Percentiles rank a stretch among this genome's conserved stretches.
phyloP scores from a whole-genome alignment of 2,888 invertebrate species.

The Alloscopus bannaensis region DNA sequence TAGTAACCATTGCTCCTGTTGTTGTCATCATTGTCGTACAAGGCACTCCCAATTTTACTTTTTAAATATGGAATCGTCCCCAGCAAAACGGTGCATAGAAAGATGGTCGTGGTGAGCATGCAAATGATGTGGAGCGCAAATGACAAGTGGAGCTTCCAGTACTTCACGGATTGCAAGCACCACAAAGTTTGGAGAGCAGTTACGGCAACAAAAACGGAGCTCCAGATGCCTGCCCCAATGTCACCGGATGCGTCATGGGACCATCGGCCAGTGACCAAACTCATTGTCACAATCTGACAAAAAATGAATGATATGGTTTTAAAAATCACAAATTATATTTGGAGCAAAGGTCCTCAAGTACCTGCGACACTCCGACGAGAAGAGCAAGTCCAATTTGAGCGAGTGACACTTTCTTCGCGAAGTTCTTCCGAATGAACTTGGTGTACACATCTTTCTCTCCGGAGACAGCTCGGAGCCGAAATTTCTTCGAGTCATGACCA shows the following conservation, averaged over 20 bases:
- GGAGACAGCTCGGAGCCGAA: constrained; percentile 61
- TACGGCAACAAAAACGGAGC: constrained; percentile 38
- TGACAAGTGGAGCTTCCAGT: constrained; percentile 63
- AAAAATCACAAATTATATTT: background rate
- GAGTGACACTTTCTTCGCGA: constrained; percentile 46
- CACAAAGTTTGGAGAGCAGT: constrained; percentile 54
- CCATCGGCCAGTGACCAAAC: constrained; percentile 31
- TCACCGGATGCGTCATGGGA: background rate
- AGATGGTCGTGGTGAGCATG: constrained; percentile 29
- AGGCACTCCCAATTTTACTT: background rate
- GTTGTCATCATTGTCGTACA: constrained; percentile 11
- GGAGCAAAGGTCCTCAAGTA: constrained; percentile 4
- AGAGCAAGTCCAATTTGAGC: constrained; percentile 50
- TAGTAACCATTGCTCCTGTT: constrained; percentile 16
- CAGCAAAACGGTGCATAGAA: constrained; percentile 26
- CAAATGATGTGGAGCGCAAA: constrained; percentile 63
- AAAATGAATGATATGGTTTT: background rate
- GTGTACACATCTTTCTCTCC: constrained; percentile 57
- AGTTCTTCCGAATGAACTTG: constrained; percentile 41
- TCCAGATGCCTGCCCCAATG: constrained; percentile 51
- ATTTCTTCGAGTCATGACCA: constrained; percentile 58
- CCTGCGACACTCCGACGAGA: constrained; percentile 48
- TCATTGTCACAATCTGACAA: constrained; percentile 48
- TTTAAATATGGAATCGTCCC: constrained; percentile 26
- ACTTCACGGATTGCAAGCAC: constrained; percentile 47